Base-by-base conservation (phyloP, 1,140 invertebrate species). In the Lucilia sericata region DNA sequence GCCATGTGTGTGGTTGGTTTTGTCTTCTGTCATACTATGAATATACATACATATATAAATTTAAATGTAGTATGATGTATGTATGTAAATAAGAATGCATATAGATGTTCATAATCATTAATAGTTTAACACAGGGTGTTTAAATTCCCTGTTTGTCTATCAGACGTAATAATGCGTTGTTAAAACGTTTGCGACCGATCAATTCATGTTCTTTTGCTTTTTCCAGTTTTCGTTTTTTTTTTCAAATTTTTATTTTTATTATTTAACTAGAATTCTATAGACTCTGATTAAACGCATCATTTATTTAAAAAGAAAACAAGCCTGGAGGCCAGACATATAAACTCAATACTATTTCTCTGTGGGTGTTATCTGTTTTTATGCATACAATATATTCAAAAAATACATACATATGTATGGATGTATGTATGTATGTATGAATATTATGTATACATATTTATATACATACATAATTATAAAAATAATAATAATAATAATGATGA, bases 281-380 rank as follows among this genome's bases (percentile, higher is more conserved):
- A 49, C 42, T 42, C 75, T 80, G 76, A 80, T 80, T 49, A 80
- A 80, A 80, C 36, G 76, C 76, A 80, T 80, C 76, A 49, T 49
- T 21, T 49, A 47, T 78, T 78, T 21, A 80, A 51, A 25, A 80
- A 80, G 21, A 51, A 80, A 80, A 80, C 76, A 21, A 21, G 76
- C 36, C 76, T 80, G 76, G 76, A 80, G 76, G 76, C 76, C 76
- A 80, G 76, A 80, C 76, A 80, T 49, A 25, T 51, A 25, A 78
- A 80, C 76, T 80, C 76, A 80, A 49, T 80, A 42, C 34, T 76
- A 36, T 42, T n/a, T 47, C 19, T 19, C 76, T 80, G 76, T 80
- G 76, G 76, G 76, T 80, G 76, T 80, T 80, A 80, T 80, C 76
- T 49, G 76, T 51, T 21, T 19, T 19, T 70, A 70, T 19, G 10